Conservation (phyloP, 2,797 vertebrate genomes). For the Gallinago stenura region DNA sequence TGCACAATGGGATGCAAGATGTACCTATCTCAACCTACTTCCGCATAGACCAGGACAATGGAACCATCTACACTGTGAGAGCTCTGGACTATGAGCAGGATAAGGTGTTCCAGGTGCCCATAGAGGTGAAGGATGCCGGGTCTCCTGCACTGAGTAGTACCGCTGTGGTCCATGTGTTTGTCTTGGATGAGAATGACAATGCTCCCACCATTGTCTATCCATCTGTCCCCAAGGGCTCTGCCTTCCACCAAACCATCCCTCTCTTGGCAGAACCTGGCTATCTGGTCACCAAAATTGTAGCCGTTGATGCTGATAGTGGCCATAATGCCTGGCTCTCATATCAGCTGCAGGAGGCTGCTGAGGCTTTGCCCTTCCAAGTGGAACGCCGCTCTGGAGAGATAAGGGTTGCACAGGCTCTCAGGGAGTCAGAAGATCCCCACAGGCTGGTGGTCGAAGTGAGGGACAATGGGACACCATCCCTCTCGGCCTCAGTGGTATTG, state of each 20-base stretch:
- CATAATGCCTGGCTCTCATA: conserved; percentile 89
- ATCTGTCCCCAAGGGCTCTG: conserved; percentile 78
- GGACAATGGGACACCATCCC: conserved; percentile 68
- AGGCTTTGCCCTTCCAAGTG: conserved; percentile 82
- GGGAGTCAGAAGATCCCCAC: conserved; percentile 81
- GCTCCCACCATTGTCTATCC: conserved; percentile 79
- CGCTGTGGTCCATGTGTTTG: conserved; percentile 72
- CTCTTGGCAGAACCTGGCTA: conserved; percentile 84
- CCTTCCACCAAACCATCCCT: conserved; percentile 84
- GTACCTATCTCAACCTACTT: conserved; percentile 84
- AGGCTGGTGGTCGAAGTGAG: conserved; percentile 70
- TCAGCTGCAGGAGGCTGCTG: conserved; percentile 79
- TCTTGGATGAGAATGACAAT: conserved; percentile 82
- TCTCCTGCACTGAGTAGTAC: conserved; percentile 77
- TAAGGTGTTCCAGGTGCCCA: conserved; percentile 77
- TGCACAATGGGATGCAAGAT: conserved; percentile 80
- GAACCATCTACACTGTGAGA: conserved; percentile 84
- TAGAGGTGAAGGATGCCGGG: conserved; percentile 75
- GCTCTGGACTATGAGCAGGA: conserved; percentile 84
- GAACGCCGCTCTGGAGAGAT: conserved; percentile 86
- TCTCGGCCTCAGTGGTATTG: conserved; percentile 52
- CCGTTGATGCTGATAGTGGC: conserved; percentile 88
- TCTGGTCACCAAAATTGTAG: conserved; percentile 87
- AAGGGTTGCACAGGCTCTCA: conserved; percentile 78
- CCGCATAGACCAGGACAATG: conserved; percentile 86